Percentiles rank a stretch among this genome's conserved stretches.
These are phyloP conservation scores for Emberiza fucata DNA, from an alignment of 2,113 vertebrate genomes.

Conservation along the genomic window DNA sequence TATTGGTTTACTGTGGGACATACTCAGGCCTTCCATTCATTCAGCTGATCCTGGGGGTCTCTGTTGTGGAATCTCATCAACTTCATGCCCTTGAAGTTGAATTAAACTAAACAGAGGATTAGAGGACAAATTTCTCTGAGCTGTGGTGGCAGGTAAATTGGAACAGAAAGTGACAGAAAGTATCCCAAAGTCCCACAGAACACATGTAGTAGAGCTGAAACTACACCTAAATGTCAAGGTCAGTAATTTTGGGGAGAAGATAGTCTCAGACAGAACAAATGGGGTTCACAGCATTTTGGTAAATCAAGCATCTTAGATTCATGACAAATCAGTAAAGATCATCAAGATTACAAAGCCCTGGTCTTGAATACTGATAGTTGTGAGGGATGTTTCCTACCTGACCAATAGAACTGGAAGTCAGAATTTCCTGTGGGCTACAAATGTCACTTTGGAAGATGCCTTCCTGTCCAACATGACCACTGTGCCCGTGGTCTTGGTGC, in stretches of 20 bases:
- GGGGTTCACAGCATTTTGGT: not conserved
- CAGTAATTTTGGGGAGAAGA: not conserved
- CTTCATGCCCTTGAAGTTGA: not conserved
- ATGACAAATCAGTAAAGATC: not conserved
- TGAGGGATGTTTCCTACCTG: not conserved
- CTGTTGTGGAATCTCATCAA: not conserved
- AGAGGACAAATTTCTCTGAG: not conserved
- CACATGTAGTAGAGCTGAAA: not conserved
- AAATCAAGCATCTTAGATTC: not conserved
- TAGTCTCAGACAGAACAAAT: not conserved
- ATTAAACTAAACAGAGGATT: not conserved
- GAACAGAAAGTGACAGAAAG: not conserved
- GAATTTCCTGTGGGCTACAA: not conserved
- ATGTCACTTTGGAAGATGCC: not conserved
- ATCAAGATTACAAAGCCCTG: not conserved
- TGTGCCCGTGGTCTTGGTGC: not conserved
- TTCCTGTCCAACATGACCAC: not conserved
- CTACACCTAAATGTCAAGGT: not conserved
- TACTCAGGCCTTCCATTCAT: not conserved
- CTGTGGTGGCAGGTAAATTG: not conserved
- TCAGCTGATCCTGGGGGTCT: not conserved
- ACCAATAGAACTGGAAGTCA: not conserved
- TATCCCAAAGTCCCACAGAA: not conserved
- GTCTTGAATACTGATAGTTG: not conserved
- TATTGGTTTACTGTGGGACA: not conserved